phyloP scores from a whole-genome alignment of 2,113 vertebrate genomes.

The Mormyrus iriodes region DNA sequence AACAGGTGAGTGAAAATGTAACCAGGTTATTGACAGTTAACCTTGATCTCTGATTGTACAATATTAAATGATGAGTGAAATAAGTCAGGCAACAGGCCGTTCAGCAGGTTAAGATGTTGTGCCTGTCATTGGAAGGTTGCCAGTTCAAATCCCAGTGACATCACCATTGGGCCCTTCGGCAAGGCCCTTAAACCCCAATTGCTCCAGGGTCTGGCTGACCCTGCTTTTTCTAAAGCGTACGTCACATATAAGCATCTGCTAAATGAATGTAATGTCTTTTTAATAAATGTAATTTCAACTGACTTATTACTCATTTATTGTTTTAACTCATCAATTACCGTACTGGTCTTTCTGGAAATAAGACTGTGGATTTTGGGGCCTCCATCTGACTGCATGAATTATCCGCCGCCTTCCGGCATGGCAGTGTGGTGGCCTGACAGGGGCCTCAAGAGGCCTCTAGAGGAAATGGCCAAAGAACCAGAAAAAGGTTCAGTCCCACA shows the following conservation, averaged over 20 bases:
- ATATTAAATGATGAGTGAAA: neutral
- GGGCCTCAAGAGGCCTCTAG: conserved; percentile 34
- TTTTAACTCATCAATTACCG: neutral
- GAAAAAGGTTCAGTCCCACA: conserved; percentile 35
- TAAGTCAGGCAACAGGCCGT: too few relatives aligned
- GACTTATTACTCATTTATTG: neutral
- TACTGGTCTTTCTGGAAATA: neutral
- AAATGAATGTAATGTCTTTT: neutral
- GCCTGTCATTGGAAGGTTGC: neutral
- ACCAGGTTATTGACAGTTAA: neutral
- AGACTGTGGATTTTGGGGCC: neutral
- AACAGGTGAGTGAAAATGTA: neutral
- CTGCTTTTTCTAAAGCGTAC: neutral
- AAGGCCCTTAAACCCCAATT: neutral
- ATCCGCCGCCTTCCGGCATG: conserved; percentile 17
- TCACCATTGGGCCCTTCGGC: neutral
- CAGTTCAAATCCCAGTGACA: neutral
- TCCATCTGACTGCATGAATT: conserved; percentile 23
- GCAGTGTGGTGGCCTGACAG: conserved; percentile 43
- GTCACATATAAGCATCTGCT: neutral
- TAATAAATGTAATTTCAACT: neutral
- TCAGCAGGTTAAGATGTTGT: neutral
- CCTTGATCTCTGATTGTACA: neutral
- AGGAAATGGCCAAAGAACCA: conserved; percentile 43
- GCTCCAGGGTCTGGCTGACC: neutral